Conservation (phyloP, 2,888 invertebrate species). For the Philereme vetulata region DNA sequence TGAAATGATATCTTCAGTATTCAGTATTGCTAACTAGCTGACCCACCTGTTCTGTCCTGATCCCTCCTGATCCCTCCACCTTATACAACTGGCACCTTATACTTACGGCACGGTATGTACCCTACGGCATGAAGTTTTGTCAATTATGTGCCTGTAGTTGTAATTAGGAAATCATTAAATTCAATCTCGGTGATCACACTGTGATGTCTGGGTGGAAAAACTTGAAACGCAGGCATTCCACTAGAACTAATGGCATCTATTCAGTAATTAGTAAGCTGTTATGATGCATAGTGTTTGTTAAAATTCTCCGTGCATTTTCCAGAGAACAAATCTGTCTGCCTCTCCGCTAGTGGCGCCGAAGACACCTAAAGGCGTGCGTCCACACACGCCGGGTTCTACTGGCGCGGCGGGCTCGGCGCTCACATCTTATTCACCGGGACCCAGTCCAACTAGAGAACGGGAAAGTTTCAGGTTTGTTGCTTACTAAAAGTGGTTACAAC, state of each 20-base stretch:
- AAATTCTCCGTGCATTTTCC: slow-evolving; percentile 42
- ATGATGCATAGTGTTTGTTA: not conserved
- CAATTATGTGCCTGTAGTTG: too few relatives aligned
- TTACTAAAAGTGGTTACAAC: too few relatives aligned
- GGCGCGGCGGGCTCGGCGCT: slow-evolving; percentile 74
- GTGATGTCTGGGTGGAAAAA: too few relatives aligned
- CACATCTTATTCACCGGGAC: slow-evolving; percentile 88
- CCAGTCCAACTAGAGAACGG: slow-evolving; percentile 91
- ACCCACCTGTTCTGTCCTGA: too few relatives aligned
- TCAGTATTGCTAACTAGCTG: not conserved
- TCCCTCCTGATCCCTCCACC: too few relatives aligned
- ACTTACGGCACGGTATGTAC: too few relatives aligned
- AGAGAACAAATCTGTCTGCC: slow-evolving; percentile 75
- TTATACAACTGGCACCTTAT: too few relatives aligned
- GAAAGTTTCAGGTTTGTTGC: slow-evolving; percentile 91
- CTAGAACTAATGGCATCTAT: too few relatives aligned
- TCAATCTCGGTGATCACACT: too few relatives aligned
- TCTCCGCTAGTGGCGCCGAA: slow-evolving; percentile 80
- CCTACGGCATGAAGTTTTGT: too few relatives aligned
- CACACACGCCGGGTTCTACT: slow-evolving; percentile 75
- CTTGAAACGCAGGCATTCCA: not conserved
- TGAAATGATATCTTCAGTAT: not conserved
- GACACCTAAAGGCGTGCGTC: slow-evolving; percentile 76
- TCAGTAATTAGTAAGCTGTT: not conserved
- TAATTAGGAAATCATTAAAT: too few relatives aligned